phyloP scores from a whole-genome alignment of 2,113 vertebrate genomes.

The Rhinopomastus cyanomelas region DNA sequence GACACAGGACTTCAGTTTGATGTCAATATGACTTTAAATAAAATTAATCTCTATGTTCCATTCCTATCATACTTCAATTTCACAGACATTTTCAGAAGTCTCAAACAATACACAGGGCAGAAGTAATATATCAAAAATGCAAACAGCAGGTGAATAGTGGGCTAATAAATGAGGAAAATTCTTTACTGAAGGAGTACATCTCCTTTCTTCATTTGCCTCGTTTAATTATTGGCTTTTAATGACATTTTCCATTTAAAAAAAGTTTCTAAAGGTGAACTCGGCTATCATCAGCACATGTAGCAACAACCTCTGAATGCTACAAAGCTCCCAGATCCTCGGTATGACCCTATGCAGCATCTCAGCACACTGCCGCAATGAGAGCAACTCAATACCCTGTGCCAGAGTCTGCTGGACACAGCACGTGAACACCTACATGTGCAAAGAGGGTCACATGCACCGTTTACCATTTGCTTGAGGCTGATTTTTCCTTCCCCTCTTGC shows the following conservation, averaged over 20 bases:
- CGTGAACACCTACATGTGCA: rapidly evolving
- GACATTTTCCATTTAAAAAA: neutral
- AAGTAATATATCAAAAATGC: neutral
- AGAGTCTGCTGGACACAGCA: rapidly evolving
- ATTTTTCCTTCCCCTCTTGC: neutral
- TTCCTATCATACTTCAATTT: neutral
- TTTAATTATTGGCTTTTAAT: neutral
- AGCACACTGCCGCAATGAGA: rapidly evolving
- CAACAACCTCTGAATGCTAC: neutral
- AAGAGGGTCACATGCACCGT: neutral
- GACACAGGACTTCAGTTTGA: neutral
- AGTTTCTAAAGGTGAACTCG: rapidly evolving
- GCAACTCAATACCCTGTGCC: rapidly evolving
- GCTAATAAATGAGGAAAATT: neutral
- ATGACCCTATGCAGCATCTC: rapidly evolving
- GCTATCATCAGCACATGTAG: neutral
- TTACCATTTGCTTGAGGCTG: neutral
- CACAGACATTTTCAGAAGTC: neutral
- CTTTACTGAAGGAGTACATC: neutral
- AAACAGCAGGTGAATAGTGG: neutral
- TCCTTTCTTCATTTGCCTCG: neutral
- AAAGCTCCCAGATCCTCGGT: neutral
- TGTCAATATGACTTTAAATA: neutral
- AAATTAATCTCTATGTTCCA: neutral
- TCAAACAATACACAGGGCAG: neutral